phyloP scores from a whole-genome alignment of 1,140 invertebrate species.

The Drosophila pseudoananassae region DNA sequence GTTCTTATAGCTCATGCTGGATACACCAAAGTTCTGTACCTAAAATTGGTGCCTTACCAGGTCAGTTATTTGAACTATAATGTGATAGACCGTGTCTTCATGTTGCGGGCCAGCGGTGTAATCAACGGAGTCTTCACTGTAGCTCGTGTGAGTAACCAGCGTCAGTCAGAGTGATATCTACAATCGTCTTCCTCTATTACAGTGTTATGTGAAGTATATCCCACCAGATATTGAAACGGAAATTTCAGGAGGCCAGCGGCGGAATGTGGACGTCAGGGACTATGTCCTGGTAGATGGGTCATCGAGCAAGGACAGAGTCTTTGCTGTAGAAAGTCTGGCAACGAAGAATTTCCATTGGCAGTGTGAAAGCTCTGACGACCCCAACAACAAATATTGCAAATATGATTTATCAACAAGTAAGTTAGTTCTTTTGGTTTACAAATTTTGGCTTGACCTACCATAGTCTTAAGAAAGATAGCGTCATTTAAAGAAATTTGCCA shows the following conservation, averaged over 20 bases:
- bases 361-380: slow-evolving; percentile 15
- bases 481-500: too few relatives aligned
- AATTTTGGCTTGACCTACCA: too few relatives aligned
- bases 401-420: slow-evolving; percentile 20
- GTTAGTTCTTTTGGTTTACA: background rate
- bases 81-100: background rate
- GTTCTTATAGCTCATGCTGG: slow-evolving; percentile 3
- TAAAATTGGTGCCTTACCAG: slow-evolving; percentile 14
- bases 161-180: slow-evolving; percentile 4
- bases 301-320: background rate
- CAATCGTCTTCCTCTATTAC: slow-evolving; percentile 1
- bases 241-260: slow-evolving; percentile 18
- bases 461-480: too few relatives aligned
- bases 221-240: slow-evolving; percentile 1
- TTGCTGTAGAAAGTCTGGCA: background rate
- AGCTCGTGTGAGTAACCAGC: slow-evolving; percentile 39
- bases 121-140: slow-evolving; percentile 6
- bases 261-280: slow-evolving; percentile 8
- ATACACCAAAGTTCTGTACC: background rate
- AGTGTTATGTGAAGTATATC: slow-evolving; percentile 32
- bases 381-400: slow-evolving; percentile 6
- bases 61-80: background rate
- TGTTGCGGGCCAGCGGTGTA: slow-evolving; percentile 1
- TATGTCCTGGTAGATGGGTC: slow-evolving; percentile 5
- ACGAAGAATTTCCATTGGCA: background rate